Percentiles rank a stretch among this genome's conserved stretches.
Conservation (phyloP, 1,140 invertebrate species). For the Cyrtorhinus lividipennis region DNA sequence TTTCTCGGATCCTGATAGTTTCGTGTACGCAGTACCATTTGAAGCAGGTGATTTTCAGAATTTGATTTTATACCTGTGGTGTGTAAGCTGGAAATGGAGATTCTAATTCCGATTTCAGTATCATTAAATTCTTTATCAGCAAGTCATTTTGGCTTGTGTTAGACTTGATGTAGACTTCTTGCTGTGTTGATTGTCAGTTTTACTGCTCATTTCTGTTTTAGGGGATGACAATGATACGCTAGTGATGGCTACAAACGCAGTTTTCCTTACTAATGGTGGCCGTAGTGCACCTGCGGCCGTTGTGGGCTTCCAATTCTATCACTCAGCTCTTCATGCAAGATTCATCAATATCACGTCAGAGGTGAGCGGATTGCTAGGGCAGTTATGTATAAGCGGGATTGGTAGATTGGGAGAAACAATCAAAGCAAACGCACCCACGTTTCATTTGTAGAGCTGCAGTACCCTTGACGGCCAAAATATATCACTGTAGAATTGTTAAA, state of each 20-base stretch:
- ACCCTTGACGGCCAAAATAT: too few species aligned
- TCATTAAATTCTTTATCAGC: background rate
- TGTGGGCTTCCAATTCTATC: conserved; percentile 79
- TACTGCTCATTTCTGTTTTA: conserved; percentile 11
- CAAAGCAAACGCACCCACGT: too few species aligned
- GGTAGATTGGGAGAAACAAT: too few species aligned
- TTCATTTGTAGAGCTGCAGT: too few species aligned
- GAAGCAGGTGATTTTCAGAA: conserved; percentile 40
- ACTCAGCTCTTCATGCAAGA: conserved; percentile 52
- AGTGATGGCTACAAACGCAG: conserved; percentile 75
- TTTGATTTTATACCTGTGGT: conserved; percentile 5
- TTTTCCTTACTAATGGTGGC: conserved; percentile 52
- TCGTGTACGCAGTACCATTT: conserved; percentile 77
- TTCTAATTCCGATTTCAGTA: too few species aligned
- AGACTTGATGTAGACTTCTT: too few species aligned
- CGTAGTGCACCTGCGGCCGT: conserved; percentile 70
- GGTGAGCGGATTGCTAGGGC: too few species aligned
- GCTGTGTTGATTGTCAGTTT: too few species aligned
- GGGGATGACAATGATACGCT: conserved; percentile 47
- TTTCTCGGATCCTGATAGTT: conserved; percentile 60
- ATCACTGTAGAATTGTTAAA: too few species aligned
- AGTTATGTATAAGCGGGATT: too few species aligned
- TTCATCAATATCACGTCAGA: conserved; percentile 65
- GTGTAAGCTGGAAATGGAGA: too few species aligned
- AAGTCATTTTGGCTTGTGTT: too few species aligned